These are phyloP conservation scores for Actias luna DNA, from an alignment of 2,888 invertebrate species.

Conservation along the genomic window DNA sequence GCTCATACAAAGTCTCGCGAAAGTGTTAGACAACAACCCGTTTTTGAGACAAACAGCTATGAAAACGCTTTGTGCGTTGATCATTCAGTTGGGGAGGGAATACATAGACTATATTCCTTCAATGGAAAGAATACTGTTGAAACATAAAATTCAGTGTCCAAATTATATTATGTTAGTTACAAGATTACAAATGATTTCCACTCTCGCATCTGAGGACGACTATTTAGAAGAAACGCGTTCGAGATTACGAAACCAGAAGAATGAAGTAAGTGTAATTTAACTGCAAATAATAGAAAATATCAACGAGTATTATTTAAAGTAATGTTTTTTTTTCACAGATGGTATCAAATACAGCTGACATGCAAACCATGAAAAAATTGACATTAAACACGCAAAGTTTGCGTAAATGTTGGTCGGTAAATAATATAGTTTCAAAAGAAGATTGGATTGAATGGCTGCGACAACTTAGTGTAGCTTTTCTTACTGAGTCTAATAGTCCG, in stretches of 20 bases:
- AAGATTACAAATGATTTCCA: slow-evolving; percentile 88
- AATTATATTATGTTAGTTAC: slow-evolving; percentile 91
- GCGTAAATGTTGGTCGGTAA: slow-evolving; percentile 93
- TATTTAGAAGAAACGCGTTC: slow-evolving; percentile 84
- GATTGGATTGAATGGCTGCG: slow-evolving; percentile 99
- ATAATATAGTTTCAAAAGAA: slow-evolving; percentile 95
- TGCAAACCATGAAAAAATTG: slow-evolving; percentile 88
- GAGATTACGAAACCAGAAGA: slow-evolving; percentile 85
- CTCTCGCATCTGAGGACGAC: slow-evolving; percentile 89
- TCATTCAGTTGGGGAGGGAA: slow-evolving; percentile 94
- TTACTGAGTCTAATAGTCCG: slow-evolving; percentile 97
- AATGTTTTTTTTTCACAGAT: slow-evolving; percentile 44
- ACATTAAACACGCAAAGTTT: slow-evolving; percentile 91
- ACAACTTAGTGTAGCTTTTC: slow-evolving; percentile 92
- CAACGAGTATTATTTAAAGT: neutral
- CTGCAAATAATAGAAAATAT: neutral
- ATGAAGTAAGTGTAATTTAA: slow-evolving; percentile 50
- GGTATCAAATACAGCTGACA: slow-evolving; percentile 51
- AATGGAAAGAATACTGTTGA: slow-evolving; percentile 91
- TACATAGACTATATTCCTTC: slow-evolving; percentile 96
- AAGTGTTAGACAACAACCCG: slow-evolving; percentile 91
- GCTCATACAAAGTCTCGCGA: slow-evolving; percentile 95
- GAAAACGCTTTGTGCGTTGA: slow-evolving; percentile 94
- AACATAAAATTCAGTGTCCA: slow-evolving; percentile 89
- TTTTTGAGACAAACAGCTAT: slow-evolving; percentile 90